Percentiles rank a stretch among this genome's conserved stretches.
These are phyloP conservation scores for Dasyornis broadbenti DNA, from an alignment of 2,113 vertebrate species.

Conservation along the genomic window DNA sequence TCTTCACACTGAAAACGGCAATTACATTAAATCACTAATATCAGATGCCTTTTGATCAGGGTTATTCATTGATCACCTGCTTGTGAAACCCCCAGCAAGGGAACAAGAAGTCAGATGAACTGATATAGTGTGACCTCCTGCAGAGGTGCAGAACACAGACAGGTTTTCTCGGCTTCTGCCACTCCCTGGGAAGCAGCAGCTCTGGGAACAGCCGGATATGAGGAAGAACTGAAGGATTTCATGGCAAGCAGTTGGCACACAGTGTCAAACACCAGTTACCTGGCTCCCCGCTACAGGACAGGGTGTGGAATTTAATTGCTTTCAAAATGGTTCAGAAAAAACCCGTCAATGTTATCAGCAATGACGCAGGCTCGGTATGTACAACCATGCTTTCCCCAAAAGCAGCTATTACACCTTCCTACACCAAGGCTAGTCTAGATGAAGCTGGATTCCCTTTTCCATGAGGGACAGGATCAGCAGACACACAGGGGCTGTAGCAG, in stretches of 20 bases:
- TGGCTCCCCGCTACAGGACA: background rate
- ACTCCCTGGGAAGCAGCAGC: background rate
- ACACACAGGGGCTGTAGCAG: accelerated
- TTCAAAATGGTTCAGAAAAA: background rate
- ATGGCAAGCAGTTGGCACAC: background rate
- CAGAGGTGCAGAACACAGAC: background rate
- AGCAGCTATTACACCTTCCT: background rate
- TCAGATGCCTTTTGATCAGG: background rate
- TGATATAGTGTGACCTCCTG: background rate
- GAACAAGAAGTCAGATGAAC: background rate
- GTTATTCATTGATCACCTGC: background rate
- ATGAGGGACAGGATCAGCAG: background rate
- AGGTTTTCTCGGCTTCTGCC: background rate
- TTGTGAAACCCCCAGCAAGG: background rate
- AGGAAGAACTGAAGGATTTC: background rate
- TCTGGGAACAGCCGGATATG: accelerated
- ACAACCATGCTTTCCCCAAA: background rate
- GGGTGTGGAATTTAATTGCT: background rate
- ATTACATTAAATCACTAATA: background rate
- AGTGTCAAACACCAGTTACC: background rate
- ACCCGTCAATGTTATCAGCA: background rate
- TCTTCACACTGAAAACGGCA: background rate
- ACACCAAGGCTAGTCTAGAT: background rate
- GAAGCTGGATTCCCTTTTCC: background rate
- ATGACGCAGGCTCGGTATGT: accelerated